A percentile compares a stretch with the other conserved stretches of the same genome.
These are phyloP conservation scores for Benthosema pterotum DNA, from an alignment of 2,797 vertebrate genomes.

Conservation along the genomic window DNA sequence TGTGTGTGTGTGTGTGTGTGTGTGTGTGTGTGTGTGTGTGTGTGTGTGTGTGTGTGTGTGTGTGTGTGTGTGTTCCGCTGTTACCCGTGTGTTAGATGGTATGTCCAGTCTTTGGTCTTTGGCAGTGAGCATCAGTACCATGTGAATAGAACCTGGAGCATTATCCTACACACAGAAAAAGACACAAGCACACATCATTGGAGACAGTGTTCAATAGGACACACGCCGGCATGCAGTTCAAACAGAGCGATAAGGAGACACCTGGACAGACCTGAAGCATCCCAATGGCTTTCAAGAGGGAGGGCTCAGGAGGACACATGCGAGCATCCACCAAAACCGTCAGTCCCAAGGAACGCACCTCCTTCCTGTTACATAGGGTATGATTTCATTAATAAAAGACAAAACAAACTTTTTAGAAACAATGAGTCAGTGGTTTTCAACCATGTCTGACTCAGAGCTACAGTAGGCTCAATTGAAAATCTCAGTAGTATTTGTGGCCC, in stretches of 20 bases:
- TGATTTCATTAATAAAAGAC: constrained; percentile 29
- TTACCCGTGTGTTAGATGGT: too few relatives aligned
- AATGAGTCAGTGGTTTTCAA: too few relatives aligned
- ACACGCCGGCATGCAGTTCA: neutral
- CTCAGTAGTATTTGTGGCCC: too few relatives aligned
- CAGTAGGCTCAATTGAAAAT: too few relatives aligned
- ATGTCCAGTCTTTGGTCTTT: neutral
- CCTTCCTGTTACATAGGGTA: constrained; percentile 76
- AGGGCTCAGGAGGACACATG: constrained; percentile 80
- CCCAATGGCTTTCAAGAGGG: constrained; percentile 83
- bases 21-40: neutral
- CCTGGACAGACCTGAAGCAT: constrained; percentile 82
- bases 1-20: constrained; percentile 16
- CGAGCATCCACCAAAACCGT: constrained; percentile 89
- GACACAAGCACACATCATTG: neutral
- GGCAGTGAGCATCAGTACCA: neutral
- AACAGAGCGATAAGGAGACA: neutral
- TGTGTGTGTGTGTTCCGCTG: too few relatives aligned
- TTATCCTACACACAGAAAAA: neutral
- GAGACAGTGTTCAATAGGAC: neutral
- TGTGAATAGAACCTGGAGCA: neutral
- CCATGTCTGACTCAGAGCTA: neutral
- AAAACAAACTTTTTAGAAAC: too few relatives aligned
- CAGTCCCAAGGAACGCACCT: constrained; percentile 82
- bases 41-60: too few relatives aligned